These are phyloP conservation scores for Thamnophis elegans DNA, from an alignment of 2,797 vertebrate genomes.

Conservation along the genomic window DNA sequence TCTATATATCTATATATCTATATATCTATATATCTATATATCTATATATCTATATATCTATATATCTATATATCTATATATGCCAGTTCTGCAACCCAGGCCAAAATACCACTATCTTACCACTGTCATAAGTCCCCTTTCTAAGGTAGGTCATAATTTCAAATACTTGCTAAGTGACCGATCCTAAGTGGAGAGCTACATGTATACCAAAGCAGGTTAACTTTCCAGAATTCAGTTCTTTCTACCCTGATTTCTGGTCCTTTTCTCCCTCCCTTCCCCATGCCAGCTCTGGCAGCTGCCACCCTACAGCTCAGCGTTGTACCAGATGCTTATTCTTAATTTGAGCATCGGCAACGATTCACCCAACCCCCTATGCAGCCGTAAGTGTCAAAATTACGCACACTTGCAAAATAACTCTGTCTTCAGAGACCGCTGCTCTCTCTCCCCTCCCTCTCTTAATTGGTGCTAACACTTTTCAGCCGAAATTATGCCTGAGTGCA, in stretches of 20 bases:
- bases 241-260: background rate
- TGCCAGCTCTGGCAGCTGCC: background rate
- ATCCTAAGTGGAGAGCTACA: background rate
- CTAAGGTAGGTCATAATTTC: background rate
- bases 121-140: too few relatives aligned
- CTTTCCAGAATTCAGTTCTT: background rate
- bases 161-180: background rate
- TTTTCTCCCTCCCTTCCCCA: background rate
- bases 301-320: too few relatives aligned
- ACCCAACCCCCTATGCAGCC: background rate
- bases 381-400: conserved; percentile 14
- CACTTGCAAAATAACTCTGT: conserved; percentile 5
- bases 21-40: too few relatives aligned
- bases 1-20: too few relatives aligned
- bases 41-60: too few relatives aligned
- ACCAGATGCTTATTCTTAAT: background rate
- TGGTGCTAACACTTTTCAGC: background rate
- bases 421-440: background rate
- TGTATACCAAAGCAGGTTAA: background rate
- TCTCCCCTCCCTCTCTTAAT: background rate
- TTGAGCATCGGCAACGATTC: background rate
- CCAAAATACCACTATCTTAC: too few relatives aligned
- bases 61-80: too few relatives aligned
- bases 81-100: too few relatives aligned
- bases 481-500: background rate